phyloP scores from a whole-genome alignment of 2,888 invertebrate genomes.

The Drosophila neotestacea region DNA sequence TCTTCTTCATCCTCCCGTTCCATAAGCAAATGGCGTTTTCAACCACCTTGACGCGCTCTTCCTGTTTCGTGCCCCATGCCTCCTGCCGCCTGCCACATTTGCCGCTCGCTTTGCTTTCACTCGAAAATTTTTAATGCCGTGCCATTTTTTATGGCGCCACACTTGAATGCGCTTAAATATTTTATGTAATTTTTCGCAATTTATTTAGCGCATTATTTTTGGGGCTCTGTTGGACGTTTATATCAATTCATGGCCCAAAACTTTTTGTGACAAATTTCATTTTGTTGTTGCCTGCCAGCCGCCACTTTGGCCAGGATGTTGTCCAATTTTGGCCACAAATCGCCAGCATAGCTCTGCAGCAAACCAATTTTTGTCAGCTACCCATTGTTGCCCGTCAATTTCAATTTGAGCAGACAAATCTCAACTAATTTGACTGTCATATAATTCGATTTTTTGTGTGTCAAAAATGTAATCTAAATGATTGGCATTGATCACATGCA shows the following conservation, averaged over 20 bases:
- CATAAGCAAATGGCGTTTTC: slow-evolving; percentile 53
- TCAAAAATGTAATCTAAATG: slow-evolving; percentile 43
- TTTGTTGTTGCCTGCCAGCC: slow-evolving; percentile 7
- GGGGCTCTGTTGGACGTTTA: slow-evolving; percentile 59
- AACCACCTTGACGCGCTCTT: slow-evolving; percentile 59
- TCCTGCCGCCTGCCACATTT: slow-evolving; percentile 44
- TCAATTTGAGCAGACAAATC: slow-evolving; percentile 60
- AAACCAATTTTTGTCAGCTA: slow-evolving; percentile 43
- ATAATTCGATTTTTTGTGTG: slow-evolving; percentile 69
- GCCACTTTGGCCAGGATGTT: slow-evolving; percentile 17
- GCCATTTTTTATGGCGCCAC: slow-evolving; percentile 79
- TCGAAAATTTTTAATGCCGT: slow-evolving; percentile 75
- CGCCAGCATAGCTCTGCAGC: slow-evolving; percentile 12
- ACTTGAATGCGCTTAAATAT: slow-evolving; percentile 81
- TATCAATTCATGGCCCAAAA: slow-evolving; percentile 68
- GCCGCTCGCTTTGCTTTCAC: slow-evolving; percentile 76
- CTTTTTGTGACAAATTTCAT: slow-evolving; percentile 67
- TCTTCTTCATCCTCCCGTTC: not conserved
- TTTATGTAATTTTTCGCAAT: slow-evolving; percentile 82
- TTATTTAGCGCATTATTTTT: slow-evolving; percentile 80
- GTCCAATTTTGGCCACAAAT: slow-evolving; percentile 48
- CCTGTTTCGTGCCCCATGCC: slow-evolving; percentile 36
- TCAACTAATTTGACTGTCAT: slow-evolving; percentile 66
- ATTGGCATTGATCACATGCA: slow-evolving; percentile 60
- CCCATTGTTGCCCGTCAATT: slow-evolving; percentile 67